phyloP scores from a whole-genome alignment of 2,888 invertebrate species.

The Cosmopolites sordidus region DNA sequence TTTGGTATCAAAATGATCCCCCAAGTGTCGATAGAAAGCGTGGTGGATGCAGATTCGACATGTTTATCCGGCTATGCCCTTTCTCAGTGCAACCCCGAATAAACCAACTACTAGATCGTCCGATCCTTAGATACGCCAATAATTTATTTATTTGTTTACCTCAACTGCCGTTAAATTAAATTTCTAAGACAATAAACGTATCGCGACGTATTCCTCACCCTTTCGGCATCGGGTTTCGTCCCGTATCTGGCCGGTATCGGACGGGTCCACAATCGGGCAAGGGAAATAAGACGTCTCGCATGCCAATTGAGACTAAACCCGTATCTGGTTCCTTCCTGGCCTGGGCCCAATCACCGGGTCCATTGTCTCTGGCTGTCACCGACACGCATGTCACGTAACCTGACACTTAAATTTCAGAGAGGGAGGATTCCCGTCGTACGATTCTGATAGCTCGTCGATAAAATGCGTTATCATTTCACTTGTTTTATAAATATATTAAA shows the following conservation, averaged over 20 bases:
- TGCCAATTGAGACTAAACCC: constrained; percentile 31
- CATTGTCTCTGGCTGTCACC: constrained; percentile 47
- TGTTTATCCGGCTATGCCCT: too few species aligned
- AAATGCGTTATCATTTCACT: not conserved
- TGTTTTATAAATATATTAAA: too few species aligned
- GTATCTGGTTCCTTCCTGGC: constrained; percentile 38
- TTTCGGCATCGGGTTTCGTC: constrained; percentile 10
- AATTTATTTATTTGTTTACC: not conserved
- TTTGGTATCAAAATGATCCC: too few species aligned
- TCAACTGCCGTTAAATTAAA: not conserved
- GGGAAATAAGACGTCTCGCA: constrained; percentile 20
- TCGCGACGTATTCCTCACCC: constrained; percentile 4
- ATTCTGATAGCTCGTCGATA: not conserved
- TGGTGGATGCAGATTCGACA: too few species aligned
- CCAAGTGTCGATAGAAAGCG: too few species aligned
- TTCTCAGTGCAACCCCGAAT: too few species aligned
- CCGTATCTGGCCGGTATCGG: constrained; percentile 10
- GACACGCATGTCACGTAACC: constrained; percentile 48
- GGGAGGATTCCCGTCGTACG: not conserved
- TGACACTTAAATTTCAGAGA: constrained; percentile 22
- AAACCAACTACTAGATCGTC: too few species aligned
- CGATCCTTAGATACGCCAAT: too few species aligned
- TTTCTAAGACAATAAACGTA: not conserved
- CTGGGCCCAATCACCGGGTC: constrained; percentile 42
- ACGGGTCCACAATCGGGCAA: constrained; percentile 11